These are phyloP conservation scores for Semotilus atromaculatus DNA, from an alignment of 2,797 vertebrate species.

Conservation along the genomic window DNA sequence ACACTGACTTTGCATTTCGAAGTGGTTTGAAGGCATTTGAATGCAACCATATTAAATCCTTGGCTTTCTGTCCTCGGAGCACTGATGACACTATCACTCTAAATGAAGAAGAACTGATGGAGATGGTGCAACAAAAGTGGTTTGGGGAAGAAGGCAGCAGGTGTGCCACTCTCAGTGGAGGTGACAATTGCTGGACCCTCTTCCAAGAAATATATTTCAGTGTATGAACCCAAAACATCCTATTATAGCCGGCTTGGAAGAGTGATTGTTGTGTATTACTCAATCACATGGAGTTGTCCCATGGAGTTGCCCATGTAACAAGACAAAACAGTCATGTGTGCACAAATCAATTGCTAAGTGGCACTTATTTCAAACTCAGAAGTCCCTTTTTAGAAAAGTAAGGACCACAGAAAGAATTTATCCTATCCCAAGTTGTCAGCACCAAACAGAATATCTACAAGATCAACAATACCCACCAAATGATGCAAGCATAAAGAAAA, in stretches of 20 bases:
- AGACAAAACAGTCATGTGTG: constrained; percentile 2
- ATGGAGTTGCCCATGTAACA: no score
- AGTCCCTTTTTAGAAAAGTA: background rate
- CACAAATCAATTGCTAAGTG: background rate
- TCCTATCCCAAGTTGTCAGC: background rate
- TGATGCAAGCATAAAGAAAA: constrained; percentile 9
- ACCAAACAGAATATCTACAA: background rate
- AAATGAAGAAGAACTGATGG: background rate
- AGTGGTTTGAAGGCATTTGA: no score
- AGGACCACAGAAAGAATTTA: background rate
- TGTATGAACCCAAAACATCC: background rate
- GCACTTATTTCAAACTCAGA: background rate
- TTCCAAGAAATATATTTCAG: background rate
- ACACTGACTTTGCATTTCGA: no score
- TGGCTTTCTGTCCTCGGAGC: no score
- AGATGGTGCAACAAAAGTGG: background rate
- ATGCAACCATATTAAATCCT: no score
- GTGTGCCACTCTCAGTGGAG: constrained; percentile 14
- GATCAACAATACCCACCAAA: constrained; percentile 2
- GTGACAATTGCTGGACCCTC: background rate
- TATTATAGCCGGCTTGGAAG: background rate
- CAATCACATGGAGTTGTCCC: no score
- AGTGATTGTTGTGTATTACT: background rate
- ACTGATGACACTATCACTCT: background rate
- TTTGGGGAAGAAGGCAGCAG: background rate